Evolutionary conservation across 1,140 invertebrate species (phyloP).

Genomic region (Conus betulinus): DNA sequence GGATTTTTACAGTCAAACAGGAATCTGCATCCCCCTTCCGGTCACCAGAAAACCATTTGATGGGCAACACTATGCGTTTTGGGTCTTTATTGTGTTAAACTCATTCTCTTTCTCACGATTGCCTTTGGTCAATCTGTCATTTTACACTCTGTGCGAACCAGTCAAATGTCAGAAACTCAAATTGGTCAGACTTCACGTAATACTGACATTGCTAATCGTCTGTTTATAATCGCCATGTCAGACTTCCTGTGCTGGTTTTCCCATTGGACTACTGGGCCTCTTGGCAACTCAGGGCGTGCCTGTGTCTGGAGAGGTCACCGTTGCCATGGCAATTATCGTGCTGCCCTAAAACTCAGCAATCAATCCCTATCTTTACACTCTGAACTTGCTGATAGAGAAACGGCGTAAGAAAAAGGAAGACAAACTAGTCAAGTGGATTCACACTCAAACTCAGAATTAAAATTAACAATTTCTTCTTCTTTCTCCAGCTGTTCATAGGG

Average conservation of each 20-base stretch:
- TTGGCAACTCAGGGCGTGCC: background rate
- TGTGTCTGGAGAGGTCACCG: conserved; percentile 6
- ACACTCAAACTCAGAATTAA: no score
- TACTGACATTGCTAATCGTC: background rate
- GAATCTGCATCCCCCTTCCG: conserved; percentile 54
- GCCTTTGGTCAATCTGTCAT: conserved; percentile 47
- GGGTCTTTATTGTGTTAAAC: conserved; percentile 53
- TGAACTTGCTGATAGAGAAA: background rate
- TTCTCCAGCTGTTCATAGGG: no score
- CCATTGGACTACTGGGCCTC: background rate
- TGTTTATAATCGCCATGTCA: background rate
- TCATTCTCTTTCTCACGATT: conserved; percentile 21
- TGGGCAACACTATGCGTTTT: conserved; percentile 48
- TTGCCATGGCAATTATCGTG: conserved; percentile 8
- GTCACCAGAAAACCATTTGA: conserved; percentile 32
- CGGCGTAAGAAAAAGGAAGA: background rate
- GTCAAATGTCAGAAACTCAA: background rate
- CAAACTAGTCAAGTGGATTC: no score
- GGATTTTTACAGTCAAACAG: conserved; percentile 52
- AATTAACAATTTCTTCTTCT: no score
- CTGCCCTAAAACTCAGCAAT: background rate
- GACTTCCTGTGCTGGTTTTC: conserved; percentile 21
- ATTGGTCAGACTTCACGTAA: background rate
- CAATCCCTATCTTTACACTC: background rate
- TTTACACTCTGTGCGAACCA: conserved; percentile 35